A percentile compares a stretch with the other conserved stretches of the same genome.
Conservation (phyloP, 2,797 vertebrate species). For the Distichodus sexfasciatus region DNA sequence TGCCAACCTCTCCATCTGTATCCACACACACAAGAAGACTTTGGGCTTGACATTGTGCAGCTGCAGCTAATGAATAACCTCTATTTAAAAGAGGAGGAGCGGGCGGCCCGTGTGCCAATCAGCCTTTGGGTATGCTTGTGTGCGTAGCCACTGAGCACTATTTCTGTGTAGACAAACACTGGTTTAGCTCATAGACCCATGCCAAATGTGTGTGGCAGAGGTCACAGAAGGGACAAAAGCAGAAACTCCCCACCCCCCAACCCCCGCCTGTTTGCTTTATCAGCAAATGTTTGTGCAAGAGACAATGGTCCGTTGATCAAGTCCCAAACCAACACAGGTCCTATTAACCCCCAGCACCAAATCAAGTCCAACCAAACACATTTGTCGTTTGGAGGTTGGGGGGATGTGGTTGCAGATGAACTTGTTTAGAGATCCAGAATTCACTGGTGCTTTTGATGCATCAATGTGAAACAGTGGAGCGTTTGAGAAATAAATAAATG, state of each 20-base stretch:
- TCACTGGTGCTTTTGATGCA: neutral
- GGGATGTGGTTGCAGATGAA: neutral
- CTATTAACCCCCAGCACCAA: slow-evolving; percentile 27
- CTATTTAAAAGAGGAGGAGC: slow-evolving; percentile 44
- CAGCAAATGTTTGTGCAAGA: slow-evolving; percentile 33
- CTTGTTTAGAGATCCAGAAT: slow-evolving; percentile 4
- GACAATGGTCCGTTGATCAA: slow-evolving; percentile 39
- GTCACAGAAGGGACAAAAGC: slow-evolving; percentile 29
- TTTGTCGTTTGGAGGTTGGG: slow-evolving; percentile 13
- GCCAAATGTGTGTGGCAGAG: slow-evolving; percentile 22
- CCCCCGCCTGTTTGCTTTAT: slow-evolving; percentile 20
- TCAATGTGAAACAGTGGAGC: neutral
- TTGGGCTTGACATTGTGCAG: slow-evolving; percentile 50
- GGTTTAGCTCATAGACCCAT: slow-evolving; percentile 32
- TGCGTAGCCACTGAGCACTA: slow-evolving; percentile 33
- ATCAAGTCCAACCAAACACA: slow-evolving; percentile 13
- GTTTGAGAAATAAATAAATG: slow-evolving; percentile 2
- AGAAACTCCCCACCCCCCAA: neutral
- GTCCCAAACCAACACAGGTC: slow-evolving; percentile 29
- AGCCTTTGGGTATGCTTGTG: slow-evolving; percentile 45
- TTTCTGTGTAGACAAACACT: slow-evolving; percentile 42
- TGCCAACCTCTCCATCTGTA: slow-evolving; percentile 50
- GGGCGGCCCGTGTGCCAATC: slow-evolving; percentile 37
- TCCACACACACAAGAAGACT: slow-evolving; percentile 48
- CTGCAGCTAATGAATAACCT: slow-evolving; percentile 57